Percentiles rank a stretch among this genome's conserved stretches.
Evolutionary conservation across 2,888 invertebrate species (phyloP).

Genomic region (Rhamnusium bicolor): DNA sequence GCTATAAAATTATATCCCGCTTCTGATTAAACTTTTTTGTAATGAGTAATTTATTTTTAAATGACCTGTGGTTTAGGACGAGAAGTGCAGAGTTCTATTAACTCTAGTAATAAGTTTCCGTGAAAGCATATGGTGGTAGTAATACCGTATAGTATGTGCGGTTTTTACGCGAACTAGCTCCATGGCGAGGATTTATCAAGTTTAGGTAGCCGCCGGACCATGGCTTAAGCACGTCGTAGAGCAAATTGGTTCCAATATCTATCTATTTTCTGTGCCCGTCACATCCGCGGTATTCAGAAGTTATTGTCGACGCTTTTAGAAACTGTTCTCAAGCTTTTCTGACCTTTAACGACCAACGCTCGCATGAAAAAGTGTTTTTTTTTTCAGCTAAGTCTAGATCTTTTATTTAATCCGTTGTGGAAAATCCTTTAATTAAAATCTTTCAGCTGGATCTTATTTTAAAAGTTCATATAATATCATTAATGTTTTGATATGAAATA

Average conservation of each 20-base stretch:
- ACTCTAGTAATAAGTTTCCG: constrained; percentile 33
- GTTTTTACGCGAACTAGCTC: constrained; percentile 41
- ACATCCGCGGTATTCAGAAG: constrained; percentile 13
- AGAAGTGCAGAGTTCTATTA: constrained; percentile 27
- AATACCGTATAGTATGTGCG: constrained; percentile 28
- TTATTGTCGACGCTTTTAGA: constrained; percentile 22
- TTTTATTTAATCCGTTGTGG: constrained; percentile 14
- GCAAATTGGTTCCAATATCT: constrained; percentile 65
- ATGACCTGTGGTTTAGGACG: neutral
- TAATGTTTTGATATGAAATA: too few species aligned
- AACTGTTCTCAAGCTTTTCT: constrained; percentile 2
- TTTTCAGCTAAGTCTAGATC: constrained; percentile 4
- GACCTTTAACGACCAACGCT: constrained; percentile 1
- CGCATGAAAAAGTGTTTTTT: neutral
- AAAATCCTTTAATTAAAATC: constrained; percentile 21
- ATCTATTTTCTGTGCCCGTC: constrained; percentile 38
- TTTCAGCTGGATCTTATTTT: constrained; percentile 11
- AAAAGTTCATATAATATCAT: neutral
- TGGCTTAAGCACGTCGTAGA: constrained; percentile 60
- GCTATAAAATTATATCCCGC: neutral
- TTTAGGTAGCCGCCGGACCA: constrained; percentile 54
- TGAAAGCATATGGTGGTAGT: constrained; percentile 31
- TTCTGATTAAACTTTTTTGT: neutral
- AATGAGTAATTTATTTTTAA: constrained; percentile 15
- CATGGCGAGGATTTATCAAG: constrained; percentile 59